Evolutionary conservation across 2,888 invertebrate genomes (phyloP), one percentile per base, ranked within the genome.

Genomic region (Cryptus armator): DNA sequence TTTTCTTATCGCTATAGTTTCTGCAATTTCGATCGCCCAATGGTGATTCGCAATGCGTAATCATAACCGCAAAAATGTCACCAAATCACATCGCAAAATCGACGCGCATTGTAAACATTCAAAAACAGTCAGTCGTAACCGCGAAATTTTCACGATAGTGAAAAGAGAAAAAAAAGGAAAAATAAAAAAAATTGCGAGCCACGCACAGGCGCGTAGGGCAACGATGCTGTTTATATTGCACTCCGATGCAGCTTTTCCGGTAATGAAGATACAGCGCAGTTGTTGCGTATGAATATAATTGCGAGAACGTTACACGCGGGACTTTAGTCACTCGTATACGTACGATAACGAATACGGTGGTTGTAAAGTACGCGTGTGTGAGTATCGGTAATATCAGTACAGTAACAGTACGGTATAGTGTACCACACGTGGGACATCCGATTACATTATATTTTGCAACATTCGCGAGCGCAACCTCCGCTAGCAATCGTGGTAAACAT

Each of bases 221-320:
- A 62, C 56, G 80, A 80, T 80, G 71, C 29, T 43, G 56, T 59
- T 51, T 29, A 70, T 72, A 46, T 2, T 32, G 76, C 48, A 67
- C 48, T 59, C 24, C 80, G 76, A 59, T 53, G 74, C 70, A 75
- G 51, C 68, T 71, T 76, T 59, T 46, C 32, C 56, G 70, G 53
- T 76, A 84, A 84, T 84, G 84, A 81, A 81, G 84, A 84, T 72
- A 51, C 81, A 81, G 72, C 80, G 51, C 48, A 68, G 67, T 66
- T 72, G 76, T 77, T 77, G 71, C 44, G 71, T 81, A 51, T 71
- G 71, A 76, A 80, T 80, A 76, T 84, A 81, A 84, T 81, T 81
- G 80, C 48, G 51, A 67, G 62, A n/a, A 68, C 72, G 75, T 84
- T 81, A 77, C 76, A 74, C 72, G 53, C 16, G 84, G 77, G 80